These are phyloP conservation scores for Brachylomia viminalis DNA, from an alignment of 2,888 invertebrate genomes.

Conservation along the genomic window DNA sequence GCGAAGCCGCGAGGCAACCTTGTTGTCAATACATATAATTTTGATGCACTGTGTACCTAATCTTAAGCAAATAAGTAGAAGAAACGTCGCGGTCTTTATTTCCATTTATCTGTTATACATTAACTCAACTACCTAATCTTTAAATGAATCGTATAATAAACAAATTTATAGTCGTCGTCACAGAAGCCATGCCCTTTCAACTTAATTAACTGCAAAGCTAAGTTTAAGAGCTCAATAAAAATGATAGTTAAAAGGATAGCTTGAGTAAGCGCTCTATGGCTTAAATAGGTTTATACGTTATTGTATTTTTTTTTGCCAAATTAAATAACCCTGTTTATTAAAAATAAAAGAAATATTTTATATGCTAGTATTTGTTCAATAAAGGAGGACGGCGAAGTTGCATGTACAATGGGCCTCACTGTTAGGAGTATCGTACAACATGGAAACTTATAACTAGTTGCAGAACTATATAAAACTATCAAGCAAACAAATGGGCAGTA, in stretches of 20 bases:
- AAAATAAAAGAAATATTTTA: not conserved
- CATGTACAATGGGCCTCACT: too few species aligned
- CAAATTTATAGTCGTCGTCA: constrained; percentile 26
- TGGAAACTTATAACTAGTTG: too few species aligned
- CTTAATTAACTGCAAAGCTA: constrained; percentile 58
- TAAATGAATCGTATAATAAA: constrained; percentile 30
- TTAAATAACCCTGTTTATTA: not conserved
- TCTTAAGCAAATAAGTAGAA: not conserved
- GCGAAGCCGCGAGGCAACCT: too few species aligned
- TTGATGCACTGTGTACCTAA: not conserved
- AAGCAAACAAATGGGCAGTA: too few species aligned
- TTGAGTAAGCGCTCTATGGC: constrained; percentile 10
- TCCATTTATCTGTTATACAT: constrained; percentile 10
- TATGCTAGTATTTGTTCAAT: too few species aligned
- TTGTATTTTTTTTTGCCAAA: not conserved
- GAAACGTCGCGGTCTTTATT: not conserved
- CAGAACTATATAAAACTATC: too few species aligned
- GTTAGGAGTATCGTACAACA: too few species aligned
- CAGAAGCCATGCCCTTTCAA: constrained; percentile 27
- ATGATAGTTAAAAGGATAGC: constrained; percentile 30
- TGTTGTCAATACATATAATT: too few species aligned
- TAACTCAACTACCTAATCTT: constrained; percentile 16
- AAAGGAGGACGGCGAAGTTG: too few species aligned
- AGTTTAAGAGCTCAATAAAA: constrained; percentile 58
- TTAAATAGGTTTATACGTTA: not conserved